Conservation (phyloP, 2,797 vertebrate genomes). For the Phoxinus dragarum region DNA sequence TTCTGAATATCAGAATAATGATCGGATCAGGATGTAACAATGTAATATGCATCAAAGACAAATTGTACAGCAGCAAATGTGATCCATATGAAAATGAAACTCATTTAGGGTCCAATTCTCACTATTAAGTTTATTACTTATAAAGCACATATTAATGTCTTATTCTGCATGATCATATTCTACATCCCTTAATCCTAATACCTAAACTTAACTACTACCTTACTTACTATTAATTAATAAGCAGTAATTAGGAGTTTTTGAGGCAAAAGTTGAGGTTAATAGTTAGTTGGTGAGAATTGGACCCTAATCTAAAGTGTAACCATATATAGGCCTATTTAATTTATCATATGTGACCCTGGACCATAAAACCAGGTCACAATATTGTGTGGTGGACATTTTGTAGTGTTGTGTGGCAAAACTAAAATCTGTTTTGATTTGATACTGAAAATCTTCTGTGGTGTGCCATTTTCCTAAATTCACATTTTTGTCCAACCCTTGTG, state of each 20-base stretch:
- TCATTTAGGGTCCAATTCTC: too few relatives aligned
- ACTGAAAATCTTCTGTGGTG: not conserved
- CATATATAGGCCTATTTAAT: too few relatives aligned
- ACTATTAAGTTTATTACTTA: not conserved
- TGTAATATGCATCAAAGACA: not conserved
- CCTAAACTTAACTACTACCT: too few relatives aligned
- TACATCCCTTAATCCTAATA: not conserved
- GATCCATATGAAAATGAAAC: not conserved
- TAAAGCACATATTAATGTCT: not conserved
- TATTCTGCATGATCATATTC: not conserved
- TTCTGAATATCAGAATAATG: slow-evolving; percentile 4
- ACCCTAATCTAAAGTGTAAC: too few relatives aligned
- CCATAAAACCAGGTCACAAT: not conserved
- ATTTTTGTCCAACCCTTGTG: not conserved
- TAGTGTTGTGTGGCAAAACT: too few relatives aligned
- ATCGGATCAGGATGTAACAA: slow-evolving; percentile 1
- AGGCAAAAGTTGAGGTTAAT: too few relatives aligned
- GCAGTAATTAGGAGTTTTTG: too few relatives aligned
- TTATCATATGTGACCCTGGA: too few relatives aligned
- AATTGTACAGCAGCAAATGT: not conserved
- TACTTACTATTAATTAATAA: too few relatives aligned
- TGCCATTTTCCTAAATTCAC: not conserved
- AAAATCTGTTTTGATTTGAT: not conserved
- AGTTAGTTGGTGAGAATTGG: too few relatives aligned
- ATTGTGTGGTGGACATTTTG: not conserved